These are phyloP conservation scores for Chelonia mydas DNA, from an alignment of 2,797 vertebrate genomes.

Conservation along the genomic window DNA sequence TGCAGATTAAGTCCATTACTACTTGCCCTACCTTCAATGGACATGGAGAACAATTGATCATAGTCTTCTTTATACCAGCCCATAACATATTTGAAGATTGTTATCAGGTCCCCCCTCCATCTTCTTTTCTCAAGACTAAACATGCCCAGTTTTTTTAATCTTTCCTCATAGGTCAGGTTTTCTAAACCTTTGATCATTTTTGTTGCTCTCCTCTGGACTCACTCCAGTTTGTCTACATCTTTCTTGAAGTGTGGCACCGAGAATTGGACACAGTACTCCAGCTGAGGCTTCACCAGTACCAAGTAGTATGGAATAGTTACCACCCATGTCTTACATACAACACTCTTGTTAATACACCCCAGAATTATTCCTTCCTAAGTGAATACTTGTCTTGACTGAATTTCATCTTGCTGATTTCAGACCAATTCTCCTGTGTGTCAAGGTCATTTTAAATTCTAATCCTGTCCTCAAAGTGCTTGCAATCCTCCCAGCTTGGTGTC, in stretches of 20 bases:
- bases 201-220: not conserved
- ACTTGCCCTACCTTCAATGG: not conserved
- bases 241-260: not conserved
- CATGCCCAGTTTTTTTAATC: not conserved
- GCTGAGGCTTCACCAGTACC: not conserved
- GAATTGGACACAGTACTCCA: not conserved
- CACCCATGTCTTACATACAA: not conserved
- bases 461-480: not conserved
- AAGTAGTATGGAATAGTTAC: not conserved
- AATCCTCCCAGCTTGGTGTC: not conserved
- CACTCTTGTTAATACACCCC: no score
- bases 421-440: not conserved
- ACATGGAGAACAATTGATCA: not conserved
- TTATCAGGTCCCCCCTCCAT: not conserved
- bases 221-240: not conserved
- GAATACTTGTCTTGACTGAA: not conserved
- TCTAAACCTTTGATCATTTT: not conserved
- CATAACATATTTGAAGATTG: not conserved
- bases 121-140: not conserved
- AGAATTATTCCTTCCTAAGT: not conserved
- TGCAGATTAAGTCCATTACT: not conserved
- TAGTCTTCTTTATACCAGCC: not conserved
- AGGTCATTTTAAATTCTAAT: not conserved
- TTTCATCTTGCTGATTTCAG: not conserved
- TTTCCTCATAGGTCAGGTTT: not conserved